Evolutionary conservation across 2,113 vertebrate genomes (phyloP).

Genomic region (Microcebus jonahi): DNA sequence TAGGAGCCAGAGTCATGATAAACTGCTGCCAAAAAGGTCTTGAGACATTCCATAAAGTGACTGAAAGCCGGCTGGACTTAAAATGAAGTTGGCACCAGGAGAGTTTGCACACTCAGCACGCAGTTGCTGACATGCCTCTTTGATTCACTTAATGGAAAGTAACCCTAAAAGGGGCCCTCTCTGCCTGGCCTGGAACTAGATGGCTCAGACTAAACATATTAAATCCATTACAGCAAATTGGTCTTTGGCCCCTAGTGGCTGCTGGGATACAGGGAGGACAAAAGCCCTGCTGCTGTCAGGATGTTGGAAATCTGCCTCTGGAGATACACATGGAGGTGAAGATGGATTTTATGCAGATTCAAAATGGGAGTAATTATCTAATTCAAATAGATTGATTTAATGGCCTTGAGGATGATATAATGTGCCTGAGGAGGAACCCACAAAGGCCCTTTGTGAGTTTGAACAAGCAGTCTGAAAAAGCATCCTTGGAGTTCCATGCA

Average conservation of each 20-base stretch:
- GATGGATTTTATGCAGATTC: not conserved
- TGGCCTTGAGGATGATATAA: not conserved
- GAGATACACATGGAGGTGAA: not conserved
- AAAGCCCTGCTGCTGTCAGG: slow-evolving; percentile 43
- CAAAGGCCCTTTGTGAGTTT: slow-evolving; percentile 22
- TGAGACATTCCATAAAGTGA: not conserved
- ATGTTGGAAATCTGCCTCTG: not conserved
- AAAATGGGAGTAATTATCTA: not conserved
- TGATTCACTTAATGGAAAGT: slow-evolving; percentile 57
- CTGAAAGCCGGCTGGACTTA: not conserved
- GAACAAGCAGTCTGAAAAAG: not conserved
- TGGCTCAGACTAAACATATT: slow-evolving; percentile 78
- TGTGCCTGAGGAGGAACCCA: not conserved
- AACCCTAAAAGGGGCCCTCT: slow-evolving; percentile 49
- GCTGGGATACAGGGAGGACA: slow-evolving; percentile 44
- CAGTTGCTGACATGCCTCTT: not conserved
- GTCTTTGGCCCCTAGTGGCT: slow-evolving; percentile 36
- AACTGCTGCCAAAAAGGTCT: not conserved
- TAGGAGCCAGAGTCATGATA: not conserved
- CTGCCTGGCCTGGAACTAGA: slow-evolving; percentile 57
- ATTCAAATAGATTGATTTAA: slow-evolving; percentile 23
- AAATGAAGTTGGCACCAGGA: not conserved
- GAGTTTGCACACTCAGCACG: not conserved
- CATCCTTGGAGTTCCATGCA: not conserved
- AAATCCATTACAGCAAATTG: slow-evolving; percentile 79